Conservation (phyloP, 1,140 invertebrate genomes). For the Aricia agestis region DNA sequence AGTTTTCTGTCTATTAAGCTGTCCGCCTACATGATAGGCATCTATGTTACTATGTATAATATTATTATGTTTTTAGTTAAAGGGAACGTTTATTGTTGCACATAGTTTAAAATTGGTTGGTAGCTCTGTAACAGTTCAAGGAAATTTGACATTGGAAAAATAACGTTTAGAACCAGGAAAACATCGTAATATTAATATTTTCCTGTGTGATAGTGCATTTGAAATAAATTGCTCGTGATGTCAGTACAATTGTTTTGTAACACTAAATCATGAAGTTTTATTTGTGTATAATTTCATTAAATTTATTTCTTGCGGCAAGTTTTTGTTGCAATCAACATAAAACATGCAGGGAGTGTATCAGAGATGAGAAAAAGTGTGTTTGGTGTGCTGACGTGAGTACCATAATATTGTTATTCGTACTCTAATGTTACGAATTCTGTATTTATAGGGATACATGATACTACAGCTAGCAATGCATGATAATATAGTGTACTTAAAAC, state of each 20-base stretch:
- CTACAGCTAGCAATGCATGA: not conserved
- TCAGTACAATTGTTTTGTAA: not conserved
- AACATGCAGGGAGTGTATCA: constrained; percentile 48
- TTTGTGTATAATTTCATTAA: constrained; percentile 18
- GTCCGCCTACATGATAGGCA: too few species aligned
- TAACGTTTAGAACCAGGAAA: not conserved
- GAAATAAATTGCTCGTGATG: not conserved
- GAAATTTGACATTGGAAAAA: not conserved
- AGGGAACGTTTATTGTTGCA: not conserved
- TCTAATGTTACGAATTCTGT: constrained; percentile 12
- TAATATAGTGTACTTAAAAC: too few species aligned
- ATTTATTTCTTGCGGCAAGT: constrained; percentile 16
- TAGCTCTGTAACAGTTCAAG: not conserved
- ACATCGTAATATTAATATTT: not conserved
- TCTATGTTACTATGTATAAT: too few species aligned
- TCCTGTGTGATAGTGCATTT: not conserved
- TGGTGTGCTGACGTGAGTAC: constrained; percentile 52
- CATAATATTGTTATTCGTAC: not conserved
- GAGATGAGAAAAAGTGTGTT: constrained; percentile 38
- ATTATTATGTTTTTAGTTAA: too few species aligned
- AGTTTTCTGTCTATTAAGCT: too few species aligned
- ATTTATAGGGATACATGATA: not conserved
- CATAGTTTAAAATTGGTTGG: not conserved
- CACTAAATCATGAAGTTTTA: not conserved
- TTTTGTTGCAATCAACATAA: constrained; percentile 36